Evolutionary conservation across 2,113 vertebrate species (phyloP).

Genomic region (Nycticryphes semicollaris): DNA sequence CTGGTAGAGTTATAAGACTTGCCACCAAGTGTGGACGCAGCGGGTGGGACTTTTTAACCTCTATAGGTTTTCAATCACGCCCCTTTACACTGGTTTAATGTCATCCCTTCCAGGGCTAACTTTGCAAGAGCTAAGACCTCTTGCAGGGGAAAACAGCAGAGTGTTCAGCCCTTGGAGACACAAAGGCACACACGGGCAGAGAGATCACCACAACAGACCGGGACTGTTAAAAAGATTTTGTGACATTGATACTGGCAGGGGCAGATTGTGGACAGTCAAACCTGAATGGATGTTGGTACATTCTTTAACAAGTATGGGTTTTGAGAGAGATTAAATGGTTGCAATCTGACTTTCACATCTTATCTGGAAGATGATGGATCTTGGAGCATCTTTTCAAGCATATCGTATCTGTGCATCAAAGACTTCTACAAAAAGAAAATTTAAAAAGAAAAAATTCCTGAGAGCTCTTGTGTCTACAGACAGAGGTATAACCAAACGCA

Average conservation of each 20-base stretch:
- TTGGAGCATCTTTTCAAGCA: neutral
- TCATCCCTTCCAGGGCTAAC: neutral
- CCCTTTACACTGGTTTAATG: neutral
- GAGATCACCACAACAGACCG: neutral
- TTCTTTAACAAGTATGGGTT: neutral
- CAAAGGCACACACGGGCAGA: neutral
- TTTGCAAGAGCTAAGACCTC: neutral
- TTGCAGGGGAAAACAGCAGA: neutral
- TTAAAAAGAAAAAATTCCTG: neutral
- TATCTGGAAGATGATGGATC: neutral
- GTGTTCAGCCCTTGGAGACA: neutral
- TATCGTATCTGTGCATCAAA: neutral
- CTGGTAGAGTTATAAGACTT: neutral
- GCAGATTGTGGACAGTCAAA: neutral
- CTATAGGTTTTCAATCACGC: accelerated
- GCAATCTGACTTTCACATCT: neutral
- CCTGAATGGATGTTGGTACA: neutral
- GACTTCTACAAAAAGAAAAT: neutral
- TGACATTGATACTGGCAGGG: neutral
- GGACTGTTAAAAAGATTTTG: neutral
- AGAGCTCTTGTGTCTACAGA: neutral
- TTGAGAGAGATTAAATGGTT: neutral
- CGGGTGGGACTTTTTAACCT: neutral
- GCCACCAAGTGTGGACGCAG: neutral
- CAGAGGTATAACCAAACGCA: neutral